phyloP scores from a whole-genome alignment of 2,888 invertebrate species.

The Diarsia dahlii region DNA sequence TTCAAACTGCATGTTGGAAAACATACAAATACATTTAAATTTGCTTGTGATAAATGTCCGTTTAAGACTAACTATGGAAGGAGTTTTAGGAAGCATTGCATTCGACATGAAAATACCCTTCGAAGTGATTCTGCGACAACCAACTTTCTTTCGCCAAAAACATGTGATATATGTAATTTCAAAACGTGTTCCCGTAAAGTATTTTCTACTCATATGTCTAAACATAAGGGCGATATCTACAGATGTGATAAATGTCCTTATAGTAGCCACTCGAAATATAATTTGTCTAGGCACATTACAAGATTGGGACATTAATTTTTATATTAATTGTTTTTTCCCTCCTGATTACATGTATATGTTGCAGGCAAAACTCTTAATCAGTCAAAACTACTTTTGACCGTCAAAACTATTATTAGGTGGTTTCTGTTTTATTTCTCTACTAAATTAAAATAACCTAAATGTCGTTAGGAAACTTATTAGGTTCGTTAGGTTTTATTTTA shows the following conservation, averaged over 20 bases:
- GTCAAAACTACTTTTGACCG: too few relatives aligned
- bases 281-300: conserved; percentile 23
- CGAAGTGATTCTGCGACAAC: neutral
- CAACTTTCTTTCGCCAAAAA: neutral
- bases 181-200: conserved; percentile 14
- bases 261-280: conserved; percentile 22
- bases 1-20: conserved; percentile 18
- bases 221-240: conserved; percentile 18
- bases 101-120: neutral
- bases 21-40: conserved; percentile 34
- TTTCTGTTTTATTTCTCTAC: too few relatives aligned
- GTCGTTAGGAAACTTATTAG: too few relatives aligned
- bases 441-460: too few relatives aligned
- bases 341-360: too few relatives aligned
- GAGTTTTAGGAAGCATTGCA: conserved; percentile 3
- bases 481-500: too few relatives aligned
- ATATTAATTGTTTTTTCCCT: too few relatives aligned
- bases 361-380: too few relatives aligned
- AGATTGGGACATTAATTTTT: neutral
- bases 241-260: conserved; percentile 42
- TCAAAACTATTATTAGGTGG: too few relatives aligned
- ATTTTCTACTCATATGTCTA: conserved; percentile 11
- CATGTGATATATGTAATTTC: conserved; percentile 17
- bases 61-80: conserved; percentile 31
- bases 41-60: conserved; percentile 11